phyloP scores from a whole-genome alignment of 2,797 vertebrate species.

The Siniperca obscura region DNA sequence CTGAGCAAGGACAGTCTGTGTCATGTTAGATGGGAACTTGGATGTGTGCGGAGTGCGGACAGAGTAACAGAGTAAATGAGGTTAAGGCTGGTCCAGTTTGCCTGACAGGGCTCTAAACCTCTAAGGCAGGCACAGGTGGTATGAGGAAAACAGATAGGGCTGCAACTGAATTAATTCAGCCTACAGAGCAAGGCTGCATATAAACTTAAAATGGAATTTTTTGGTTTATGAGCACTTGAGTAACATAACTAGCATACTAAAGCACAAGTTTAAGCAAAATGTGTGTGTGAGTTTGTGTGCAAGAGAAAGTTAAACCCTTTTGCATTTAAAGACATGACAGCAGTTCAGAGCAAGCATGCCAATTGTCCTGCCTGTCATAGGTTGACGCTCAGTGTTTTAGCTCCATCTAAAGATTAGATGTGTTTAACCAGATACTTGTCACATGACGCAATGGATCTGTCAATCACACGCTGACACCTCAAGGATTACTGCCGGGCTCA shows the following conservation, averaged over 20 bases:
- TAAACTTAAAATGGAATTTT: constrained; percentile 51
- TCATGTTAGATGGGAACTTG: constrained; percentile 31
- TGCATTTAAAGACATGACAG: constrained; percentile 45
- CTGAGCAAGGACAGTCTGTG: constrained; percentile 41
- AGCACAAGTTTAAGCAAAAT: background rate
- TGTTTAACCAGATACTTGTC: constrained; percentile 70
- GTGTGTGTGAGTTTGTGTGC: constrained; percentile 1
- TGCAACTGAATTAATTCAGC: constrained; percentile 54
- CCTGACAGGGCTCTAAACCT: constrained; percentile 33
- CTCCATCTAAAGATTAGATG: constrained; percentile 60
- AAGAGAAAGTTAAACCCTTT: constrained; percentile 31
- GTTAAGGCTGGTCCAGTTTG: constrained; percentile 34
- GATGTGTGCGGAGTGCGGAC: constrained; percentile 42
- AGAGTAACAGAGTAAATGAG: constrained; percentile 50
- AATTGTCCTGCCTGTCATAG: constrained; percentile 66
- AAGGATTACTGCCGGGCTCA: constrained; percentile 55
- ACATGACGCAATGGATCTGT: constrained; percentile 68
- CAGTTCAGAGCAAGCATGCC: constrained; percentile 32
- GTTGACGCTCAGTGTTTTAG: constrained; percentile 50
- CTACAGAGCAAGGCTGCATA: constrained; percentile 36
- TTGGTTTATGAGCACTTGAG: constrained; percentile 46
- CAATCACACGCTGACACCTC: constrained; percentile 66
- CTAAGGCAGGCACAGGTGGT: constrained; percentile 47
- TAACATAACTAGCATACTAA: constrained; percentile 47
- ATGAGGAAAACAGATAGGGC: constrained; percentile 50